Conservation (phyloP, 2,797 vertebrate species). For the Molossus alvarezi region DNA sequence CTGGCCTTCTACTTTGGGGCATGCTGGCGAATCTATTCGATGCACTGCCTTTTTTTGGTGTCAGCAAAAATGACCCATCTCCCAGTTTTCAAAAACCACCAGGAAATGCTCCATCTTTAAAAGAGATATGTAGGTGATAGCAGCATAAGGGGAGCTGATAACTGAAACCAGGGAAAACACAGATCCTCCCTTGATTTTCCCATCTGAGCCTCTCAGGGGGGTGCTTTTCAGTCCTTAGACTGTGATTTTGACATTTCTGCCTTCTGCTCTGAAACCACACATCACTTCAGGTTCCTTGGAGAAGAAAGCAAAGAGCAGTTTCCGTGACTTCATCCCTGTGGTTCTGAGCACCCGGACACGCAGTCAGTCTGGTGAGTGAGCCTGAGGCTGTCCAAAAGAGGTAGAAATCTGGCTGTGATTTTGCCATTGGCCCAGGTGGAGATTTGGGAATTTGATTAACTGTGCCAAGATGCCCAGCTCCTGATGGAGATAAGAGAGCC, state of each 20-base stretch:
- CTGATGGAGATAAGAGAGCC: conserved; percentile 22
- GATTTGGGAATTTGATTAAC: conserved; percentile 50
- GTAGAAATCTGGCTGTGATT: background rate
- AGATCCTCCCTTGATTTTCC: conserved; percentile 40
- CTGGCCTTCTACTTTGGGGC: conserved; percentile 16
- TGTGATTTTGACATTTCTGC: conserved; percentile 72
- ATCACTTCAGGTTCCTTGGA: conserved; percentile 89
- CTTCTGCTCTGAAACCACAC: conserved; percentile 40
- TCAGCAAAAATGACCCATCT: conserved; percentile 70
- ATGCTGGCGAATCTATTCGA: background rate
- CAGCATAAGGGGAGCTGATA: background rate
- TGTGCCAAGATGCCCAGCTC: background rate
- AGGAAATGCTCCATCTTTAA: conserved; percentile 29
- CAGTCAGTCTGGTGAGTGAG: conserved; percentile 92
- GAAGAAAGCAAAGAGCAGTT: conserved; percentile 93
- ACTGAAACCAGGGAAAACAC: background rate
- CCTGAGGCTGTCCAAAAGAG: conserved; percentile 39
- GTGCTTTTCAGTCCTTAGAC: conserved; percentile 42
- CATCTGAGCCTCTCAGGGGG: background rate
- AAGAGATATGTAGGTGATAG: background rate
- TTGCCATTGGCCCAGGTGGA: conserved; percentile 15
- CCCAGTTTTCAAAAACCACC: conserved; percentile 54
- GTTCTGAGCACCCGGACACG: conserved; percentile 92
- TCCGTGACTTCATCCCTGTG: conserved; percentile 92
- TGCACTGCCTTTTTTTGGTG: conserved; percentile 24